These are phyloP conservation scores for Drosophila pectinifera DNA, from an alignment of 1,140 invertebrate species.

Conservation along the genomic window DNA sequence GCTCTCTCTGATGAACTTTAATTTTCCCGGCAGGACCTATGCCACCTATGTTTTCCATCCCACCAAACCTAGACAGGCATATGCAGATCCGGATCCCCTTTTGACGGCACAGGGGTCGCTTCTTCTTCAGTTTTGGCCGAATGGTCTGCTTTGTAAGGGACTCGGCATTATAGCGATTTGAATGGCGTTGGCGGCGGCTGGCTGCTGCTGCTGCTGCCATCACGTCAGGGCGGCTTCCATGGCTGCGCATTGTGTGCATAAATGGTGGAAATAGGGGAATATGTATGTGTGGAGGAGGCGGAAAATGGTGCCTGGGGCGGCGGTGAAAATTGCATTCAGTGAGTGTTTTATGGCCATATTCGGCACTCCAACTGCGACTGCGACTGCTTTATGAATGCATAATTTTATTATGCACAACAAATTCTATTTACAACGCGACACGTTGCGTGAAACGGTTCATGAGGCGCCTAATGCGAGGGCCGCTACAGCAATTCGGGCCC, in stretches of 20 bases:
- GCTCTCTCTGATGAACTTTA: conserved; percentile 1
- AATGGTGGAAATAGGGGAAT: conserved; percentile 4
- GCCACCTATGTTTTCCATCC: no score
- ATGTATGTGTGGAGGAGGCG: background rate
- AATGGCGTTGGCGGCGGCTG: conserved; percentile 23
- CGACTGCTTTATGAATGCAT: conserved; percentile 58
- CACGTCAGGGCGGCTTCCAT: conserved; percentile 18
- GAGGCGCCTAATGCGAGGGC: conserved; percentile 44
- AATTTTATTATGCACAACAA: conserved; percentile 73
- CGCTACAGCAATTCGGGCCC: background rate
- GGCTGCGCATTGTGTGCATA: conserved; percentile 25
- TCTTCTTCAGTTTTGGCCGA: conserved; percentile 28
- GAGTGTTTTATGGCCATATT: conserved; percentile 35
- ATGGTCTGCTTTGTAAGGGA: conserved; percentile 23
- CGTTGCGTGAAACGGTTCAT: conserved; percentile 45
- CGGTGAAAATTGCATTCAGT: conserved; percentile 47
- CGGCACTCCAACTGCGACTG: conserved; percentile 6
- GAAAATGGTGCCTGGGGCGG: background rate
- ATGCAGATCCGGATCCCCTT: conserved; percentile 2
- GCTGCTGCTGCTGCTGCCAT: conserved; percentile 8
- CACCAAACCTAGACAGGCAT: background rate
- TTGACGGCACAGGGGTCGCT: background rate
- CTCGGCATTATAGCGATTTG: conserved; percentile 20
- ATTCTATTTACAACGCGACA: conserved; percentile 62
- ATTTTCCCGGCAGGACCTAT: background rate